These are phyloP conservation scores for Anguilla megastoma DNA, from an alignment of 2,797 vertebrate genomes.

Conservation along the genomic window DNA sequence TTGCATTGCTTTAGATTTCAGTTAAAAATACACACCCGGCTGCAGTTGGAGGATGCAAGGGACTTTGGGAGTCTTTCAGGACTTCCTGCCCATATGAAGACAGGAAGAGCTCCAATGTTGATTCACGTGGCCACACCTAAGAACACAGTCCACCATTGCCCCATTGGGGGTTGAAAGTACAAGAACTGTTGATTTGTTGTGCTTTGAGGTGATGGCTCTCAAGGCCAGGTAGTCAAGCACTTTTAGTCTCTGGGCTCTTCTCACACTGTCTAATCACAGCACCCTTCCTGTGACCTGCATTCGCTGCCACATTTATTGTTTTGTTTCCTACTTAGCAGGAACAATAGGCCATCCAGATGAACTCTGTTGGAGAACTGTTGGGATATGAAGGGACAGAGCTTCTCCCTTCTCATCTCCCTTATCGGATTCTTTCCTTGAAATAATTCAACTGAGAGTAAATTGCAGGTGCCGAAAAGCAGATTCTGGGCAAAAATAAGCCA, in stretches of 20 bases:
- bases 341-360: background rate
- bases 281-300: background rate
- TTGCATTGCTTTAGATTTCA: conserved; percentile 5
- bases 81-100: background rate
- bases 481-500: conserved; percentile 7
- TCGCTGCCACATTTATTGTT: background rate
- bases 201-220: background rate
- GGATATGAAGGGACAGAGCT: background rate
- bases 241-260: background rate
- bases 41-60: background rate
- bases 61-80: background rate
- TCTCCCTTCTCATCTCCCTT: background rate
- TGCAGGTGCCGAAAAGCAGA: background rate
- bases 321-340: background rate
- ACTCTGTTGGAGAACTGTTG: background rate
- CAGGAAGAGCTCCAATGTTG: background rate
- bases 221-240: background rate
- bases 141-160: conserved; percentile 6
- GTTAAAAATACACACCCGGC: conserved; percentile 9
- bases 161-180: background rate
- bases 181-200: background rate
- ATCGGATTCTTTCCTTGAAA: background rate
- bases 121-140: background rate
- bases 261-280: background rate
- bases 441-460: background rate